phyloP scores from a whole-genome alignment of 2,797 vertebrate genomes.

The Acanthurus leucopareius region DNA sequence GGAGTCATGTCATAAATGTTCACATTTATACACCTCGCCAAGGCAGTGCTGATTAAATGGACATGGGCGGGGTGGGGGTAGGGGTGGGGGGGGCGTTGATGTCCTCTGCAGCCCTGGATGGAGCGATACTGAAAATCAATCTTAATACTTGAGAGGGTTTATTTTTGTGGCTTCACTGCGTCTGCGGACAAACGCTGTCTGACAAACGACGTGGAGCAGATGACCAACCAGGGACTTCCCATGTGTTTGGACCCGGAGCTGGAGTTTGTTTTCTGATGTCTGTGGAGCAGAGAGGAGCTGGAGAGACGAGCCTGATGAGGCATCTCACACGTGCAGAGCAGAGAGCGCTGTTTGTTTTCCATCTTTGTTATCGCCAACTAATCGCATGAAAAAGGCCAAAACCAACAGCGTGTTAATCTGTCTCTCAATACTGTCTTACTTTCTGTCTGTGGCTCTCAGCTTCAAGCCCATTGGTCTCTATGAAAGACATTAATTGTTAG shows the following conservation, averaged over 20 bases:
- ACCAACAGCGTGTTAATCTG: neutral
- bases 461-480: too few relatives aligned
- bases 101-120: slow-evolving; percentile 14
- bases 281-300: slow-evolving; percentile 37
- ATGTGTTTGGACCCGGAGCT: slow-evolving; percentile 14
- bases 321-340: slow-evolving; percentile 8
- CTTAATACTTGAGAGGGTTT: slow-evolving; percentile 21
- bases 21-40: slow-evolving; percentile 31
- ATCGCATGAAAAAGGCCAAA: slow-evolving; percentile 2
- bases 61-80: neutral
- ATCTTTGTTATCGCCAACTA: neutral
- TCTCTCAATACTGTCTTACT: neutral
- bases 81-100: neutral
- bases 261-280: slow-evolving; percentile 14
- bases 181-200: neutral
- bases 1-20: slow-evolving; percentile 47
- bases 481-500: neutral
- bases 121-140: slow-evolving; percentile 13
- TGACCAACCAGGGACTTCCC: neutral
- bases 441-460: too few relatives aligned
- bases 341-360: neutral
- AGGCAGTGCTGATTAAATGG: slow-evolving; percentile 24
- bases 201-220: slow-evolving; percentile 1
- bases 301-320: neutral
- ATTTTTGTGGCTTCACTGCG: slow-evolving; percentile 14